These are phyloP conservation scores for Parauchenoglanis punctatus DNA, from an alignment of 2,797 vertebrate species.

Conservation along the genomic window DNA sequence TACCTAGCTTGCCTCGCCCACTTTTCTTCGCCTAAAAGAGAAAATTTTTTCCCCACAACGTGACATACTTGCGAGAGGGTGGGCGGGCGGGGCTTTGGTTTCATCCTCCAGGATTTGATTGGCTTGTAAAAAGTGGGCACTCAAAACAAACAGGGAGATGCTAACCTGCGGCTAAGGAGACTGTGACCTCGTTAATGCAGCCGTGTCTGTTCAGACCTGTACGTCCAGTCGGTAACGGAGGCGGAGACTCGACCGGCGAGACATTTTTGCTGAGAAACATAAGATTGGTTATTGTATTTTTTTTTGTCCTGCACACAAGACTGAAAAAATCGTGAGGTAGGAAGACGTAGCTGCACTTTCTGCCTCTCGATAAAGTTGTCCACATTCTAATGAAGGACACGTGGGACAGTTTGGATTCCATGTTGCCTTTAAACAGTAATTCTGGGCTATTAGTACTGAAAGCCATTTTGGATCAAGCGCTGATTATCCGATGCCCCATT, in stretches of 20 bases:
- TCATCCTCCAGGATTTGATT: not conserved
- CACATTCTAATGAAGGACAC: not conserved
- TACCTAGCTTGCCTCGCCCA: not conserved
- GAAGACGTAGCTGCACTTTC: not conserved
- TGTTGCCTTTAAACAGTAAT: not conserved
- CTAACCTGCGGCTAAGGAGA: not conserved
- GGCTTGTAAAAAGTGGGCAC: not conserved
- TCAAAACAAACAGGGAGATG: not conserved
- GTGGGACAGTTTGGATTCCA: not conserved
- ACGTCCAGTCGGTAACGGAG: not conserved
- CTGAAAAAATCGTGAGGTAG: not conserved
- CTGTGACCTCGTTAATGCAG: not conserved
- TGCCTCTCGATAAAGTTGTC: not conserved
- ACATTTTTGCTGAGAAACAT: not conserved
- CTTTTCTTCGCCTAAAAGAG: not conserved
- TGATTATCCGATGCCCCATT: not conserved
- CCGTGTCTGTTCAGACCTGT: not conserved
- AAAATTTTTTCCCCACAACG: not conserved
- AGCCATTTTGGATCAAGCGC: not conserved
- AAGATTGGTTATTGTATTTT: not conserved
- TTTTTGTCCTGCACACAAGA: not conserved
- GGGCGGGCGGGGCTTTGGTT: not conserved
- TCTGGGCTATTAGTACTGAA: not conserved
- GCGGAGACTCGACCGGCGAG: not conserved
- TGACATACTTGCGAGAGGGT: not conserved